Evolutionary conservation across 2,113 vertebrate genomes (phyloP), one percentile per base, ranked within the genome.

Genomic region (Cichladusa arquata): DNA sequence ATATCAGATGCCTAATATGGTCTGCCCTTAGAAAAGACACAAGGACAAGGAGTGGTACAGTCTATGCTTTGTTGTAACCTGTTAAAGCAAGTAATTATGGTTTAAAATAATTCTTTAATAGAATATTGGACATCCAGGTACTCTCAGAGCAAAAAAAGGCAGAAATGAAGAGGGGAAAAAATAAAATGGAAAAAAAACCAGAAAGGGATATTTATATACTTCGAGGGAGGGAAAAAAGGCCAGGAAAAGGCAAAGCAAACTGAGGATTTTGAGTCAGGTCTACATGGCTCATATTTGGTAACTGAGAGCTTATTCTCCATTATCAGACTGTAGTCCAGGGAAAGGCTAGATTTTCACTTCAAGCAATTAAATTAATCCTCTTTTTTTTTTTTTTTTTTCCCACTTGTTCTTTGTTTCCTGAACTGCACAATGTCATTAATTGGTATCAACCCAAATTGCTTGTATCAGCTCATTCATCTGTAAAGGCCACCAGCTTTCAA

Each of bases 1-100:
- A 50, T 23, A 19, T 51, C 29, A 86, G 47, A 62, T 16, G 24
- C 11, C 22, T 76, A 34, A 36, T 60, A n/a, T 4, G 8, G 10
- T 23, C 8, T 15, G 40, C 4, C 4, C 12, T 48, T 61, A 56
- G 12, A 14, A 81, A 71, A 64, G 11, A 19, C 22, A 53, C 7
- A 57, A 69, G 16, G 45, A 60, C n/a, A 66, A 26, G n/a, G 50
- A 69, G 25, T 72, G 36, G 23, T 48, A 51, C 38, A 36, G 28
- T 51, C 24, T 34, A 5, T 1, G 1, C 12, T 51, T 79, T 1
- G 1, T 40, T 61, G 48, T 12, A 51, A 22, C 1, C 0, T 45
- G 11, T 65, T 15, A 86, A 61, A 92, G 31, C 8, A 80, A 53
- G 19, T 56, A 86, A 78, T 19, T 74, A 38, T 14, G 12, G 5